phyloP scores from a whole-genome alignment of 2,888 invertebrate species.

The Metacarcinus magister region DNA sequence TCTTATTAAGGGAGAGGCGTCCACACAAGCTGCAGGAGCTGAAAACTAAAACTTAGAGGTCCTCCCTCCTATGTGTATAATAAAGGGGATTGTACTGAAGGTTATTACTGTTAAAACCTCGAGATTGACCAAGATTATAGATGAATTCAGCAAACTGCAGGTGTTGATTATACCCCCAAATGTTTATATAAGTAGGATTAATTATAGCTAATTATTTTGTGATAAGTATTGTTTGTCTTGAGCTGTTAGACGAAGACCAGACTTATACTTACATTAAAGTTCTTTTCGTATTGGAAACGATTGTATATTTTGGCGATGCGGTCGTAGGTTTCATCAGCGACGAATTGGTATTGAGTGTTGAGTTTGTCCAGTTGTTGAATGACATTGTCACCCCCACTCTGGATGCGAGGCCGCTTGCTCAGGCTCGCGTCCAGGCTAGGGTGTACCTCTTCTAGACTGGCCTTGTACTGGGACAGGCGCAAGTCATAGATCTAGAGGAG shows the following conservation, averaged over 20 bases:
- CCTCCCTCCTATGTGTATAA: not conserved
- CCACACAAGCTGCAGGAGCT: slow-evolving; percentile 34
- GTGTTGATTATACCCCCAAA: not conserved
- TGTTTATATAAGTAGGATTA: not conserved
- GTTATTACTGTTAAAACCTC: not conserved
- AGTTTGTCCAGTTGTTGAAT: slow-evolving; percentile 91
- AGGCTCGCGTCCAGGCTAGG: slow-evolving; percentile 90
- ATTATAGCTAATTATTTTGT: not conserved
- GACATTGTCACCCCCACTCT: slow-evolving; percentile 90
- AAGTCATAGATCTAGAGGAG: slow-evolving; percentile 91
- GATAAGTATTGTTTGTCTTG: not conserved
- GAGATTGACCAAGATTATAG: not conserved
- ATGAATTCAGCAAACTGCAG: not conserved
- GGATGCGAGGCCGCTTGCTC: slow-evolving; percentile 83
- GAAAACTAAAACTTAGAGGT: not conserved
- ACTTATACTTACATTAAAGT: slow-evolving; percentile 80
- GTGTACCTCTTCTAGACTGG: slow-evolving; percentile 92
- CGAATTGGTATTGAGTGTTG: slow-evolving; percentile 90
- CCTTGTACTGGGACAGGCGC: slow-evolving; percentile 92
- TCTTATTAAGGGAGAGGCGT: not conserved
- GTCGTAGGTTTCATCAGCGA: slow-evolving; percentile 84
- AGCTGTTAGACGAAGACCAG: not conserved
- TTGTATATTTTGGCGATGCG: slow-evolving; percentile 83
- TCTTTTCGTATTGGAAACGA: slow-evolving; percentile 84
- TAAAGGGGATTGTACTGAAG: not conserved